These are phyloP conservation scores for Troglohyphantes excavatus DNA, from an alignment of 2,888 invertebrate species.

Conservation along the genomic window DNA sequence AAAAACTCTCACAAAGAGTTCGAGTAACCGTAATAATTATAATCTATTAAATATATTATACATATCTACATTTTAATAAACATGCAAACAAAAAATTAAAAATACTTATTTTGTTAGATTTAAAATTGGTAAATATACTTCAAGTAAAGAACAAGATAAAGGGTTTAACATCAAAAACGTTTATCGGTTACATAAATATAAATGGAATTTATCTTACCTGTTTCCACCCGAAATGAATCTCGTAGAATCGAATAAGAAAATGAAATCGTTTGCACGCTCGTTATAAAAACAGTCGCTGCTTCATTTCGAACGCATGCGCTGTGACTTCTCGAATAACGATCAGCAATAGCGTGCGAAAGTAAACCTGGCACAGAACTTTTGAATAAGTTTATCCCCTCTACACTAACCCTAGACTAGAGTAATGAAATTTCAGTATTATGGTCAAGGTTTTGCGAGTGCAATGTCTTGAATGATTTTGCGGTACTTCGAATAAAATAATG, in stretches of 20 bases:
- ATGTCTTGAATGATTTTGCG: too few relatives aligned
- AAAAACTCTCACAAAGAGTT: too few relatives aligned
- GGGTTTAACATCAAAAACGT: too few relatives aligned
- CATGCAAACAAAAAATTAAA: too few relatives aligned
- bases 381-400: conserved; percentile 18
- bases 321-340: conserved; percentile 33
- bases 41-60: too few relatives aligned
- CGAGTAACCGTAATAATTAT: too few relatives aligned
- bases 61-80: too few relatives aligned
- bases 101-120: too few relatives aligned
- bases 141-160: too few relatives aligned
- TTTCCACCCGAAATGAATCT: background rate
- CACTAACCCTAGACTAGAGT: background rate
- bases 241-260: conserved; percentile 13
- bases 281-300: conserved; percentile 31
- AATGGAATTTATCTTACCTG: conserved; percentile 22
- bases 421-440: conserved; percentile 27
- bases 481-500: background rate
- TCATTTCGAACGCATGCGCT: conserved; percentile 44
- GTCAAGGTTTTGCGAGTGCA: conserved; percentile 17
- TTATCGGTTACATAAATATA: background rate
- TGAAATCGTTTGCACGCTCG: conserved; percentile 49
- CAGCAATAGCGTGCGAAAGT: conserved; percentile 12
- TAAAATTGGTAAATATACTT: too few relatives aligned
- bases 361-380: conserved; percentile 37